Evolutionary conservation across 2,888 invertebrate species (phyloP).

Genomic region (Arrhopalites spinosus): DNA sequence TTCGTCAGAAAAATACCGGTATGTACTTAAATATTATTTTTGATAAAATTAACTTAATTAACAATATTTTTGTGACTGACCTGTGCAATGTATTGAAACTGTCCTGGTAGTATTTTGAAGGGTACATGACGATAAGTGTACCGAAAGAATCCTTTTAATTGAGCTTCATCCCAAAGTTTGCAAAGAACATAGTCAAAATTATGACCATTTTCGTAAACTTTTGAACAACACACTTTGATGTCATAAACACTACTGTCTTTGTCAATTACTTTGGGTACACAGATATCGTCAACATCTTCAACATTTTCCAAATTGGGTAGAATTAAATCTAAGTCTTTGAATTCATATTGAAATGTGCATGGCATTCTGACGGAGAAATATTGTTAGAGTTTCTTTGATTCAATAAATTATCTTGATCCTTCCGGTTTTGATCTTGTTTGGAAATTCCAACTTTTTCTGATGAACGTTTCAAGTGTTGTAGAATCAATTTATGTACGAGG

Average conservation of each 20-base stretch:
- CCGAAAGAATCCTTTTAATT: conserved; percentile 59
- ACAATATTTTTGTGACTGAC: conserved; percentile 41
- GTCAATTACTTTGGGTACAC: neutral
- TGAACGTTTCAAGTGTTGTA: neutral
- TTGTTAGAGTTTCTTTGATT: neutral
- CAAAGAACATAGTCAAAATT: conserved; percentile 54
- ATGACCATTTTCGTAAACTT: neutral
- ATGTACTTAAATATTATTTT: too few species aligned
- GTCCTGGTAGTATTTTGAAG: conserved; percentile 59
- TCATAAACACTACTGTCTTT: neutral
- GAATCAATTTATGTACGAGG: too few species aligned
- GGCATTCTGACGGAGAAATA: neutral
- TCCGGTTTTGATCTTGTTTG: neutral
- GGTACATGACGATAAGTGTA: conserved; percentile 59
- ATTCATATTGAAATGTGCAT: conserved; percentile 14
- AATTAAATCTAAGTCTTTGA: conserved; percentile 5
- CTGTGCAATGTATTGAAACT: conserved; percentile 60
- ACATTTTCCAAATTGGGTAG: neutral
- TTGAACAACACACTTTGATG: neutral
- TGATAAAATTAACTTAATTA: too few species aligned
- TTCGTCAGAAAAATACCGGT: too few species aligned
- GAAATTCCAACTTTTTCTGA: neutral
- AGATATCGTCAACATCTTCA: conserved; percentile 7
- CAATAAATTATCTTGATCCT: neutral
- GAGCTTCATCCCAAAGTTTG: conserved; percentile 57